Evolutionary conservation across 2,113 vertebrate species (phyloP).

Genomic region (Ageneiosus marmoratus): DNA sequence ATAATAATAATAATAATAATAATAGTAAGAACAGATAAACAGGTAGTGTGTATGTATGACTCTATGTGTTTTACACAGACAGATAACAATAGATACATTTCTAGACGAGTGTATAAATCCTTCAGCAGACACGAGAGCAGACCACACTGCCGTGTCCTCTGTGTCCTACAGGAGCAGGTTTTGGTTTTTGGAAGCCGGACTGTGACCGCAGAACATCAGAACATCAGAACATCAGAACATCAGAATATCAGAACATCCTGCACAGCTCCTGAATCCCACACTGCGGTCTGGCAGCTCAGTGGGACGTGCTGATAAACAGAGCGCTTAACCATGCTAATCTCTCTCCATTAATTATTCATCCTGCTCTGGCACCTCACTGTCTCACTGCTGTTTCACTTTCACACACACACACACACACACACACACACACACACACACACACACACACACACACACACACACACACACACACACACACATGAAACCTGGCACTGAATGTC

Average conservation of each 20-base stretch:
- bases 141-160: neutral
- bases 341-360: constrained; percentile 84
- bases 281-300: constrained; percentile 65
- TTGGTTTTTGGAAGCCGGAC: neutral
- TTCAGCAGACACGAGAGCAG: neutral
- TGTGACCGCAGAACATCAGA: constrained; percentile 27
- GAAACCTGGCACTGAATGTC: constrained; percentile 23
- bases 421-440: constrained; percentile 6
- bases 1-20: constrained; percentile 16
- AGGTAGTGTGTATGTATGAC: too few species aligned
- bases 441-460: neutral
- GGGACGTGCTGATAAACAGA: constrained; percentile 84
- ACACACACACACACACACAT: neutral
- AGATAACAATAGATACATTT: neutral
- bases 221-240: neutral
- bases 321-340: constrained; percentile 82
- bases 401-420: constrained; percentile 3
- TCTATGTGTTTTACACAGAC: neutral
- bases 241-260: neutral
- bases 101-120: neutral
- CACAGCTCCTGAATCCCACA: constrained; percentile 21
- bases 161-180: constrained; percentile 13
- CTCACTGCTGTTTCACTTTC: constrained; percentile 17
- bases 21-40: neutral
- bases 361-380: constrained; percentile 65